A percentile compares a stretch with the other conserved stretches of the same genome.
Conservation (phyloP, 2,888 invertebrate genomes). For the Gasteruption jaculator region DNA sequence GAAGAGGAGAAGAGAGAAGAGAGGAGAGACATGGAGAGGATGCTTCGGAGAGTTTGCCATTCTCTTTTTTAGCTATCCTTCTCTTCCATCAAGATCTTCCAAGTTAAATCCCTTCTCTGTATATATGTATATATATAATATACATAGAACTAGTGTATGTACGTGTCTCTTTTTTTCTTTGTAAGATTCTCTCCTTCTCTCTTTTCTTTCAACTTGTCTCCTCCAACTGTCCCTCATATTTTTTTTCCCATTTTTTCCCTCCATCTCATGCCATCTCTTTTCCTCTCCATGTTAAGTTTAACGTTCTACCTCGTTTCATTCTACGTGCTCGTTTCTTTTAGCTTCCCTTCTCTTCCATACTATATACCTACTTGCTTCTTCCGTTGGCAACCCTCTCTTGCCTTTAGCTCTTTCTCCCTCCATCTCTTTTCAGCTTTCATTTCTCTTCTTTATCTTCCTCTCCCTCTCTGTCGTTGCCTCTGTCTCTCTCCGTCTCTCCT, state of each 20-base stretch:
- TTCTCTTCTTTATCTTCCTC: no score
- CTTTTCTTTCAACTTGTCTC: slow-evolving; percentile 19
- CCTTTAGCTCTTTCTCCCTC: slow-evolving; percentile 3
- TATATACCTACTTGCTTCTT: slow-evolving; percentile 10
- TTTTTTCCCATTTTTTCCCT: slow-evolving; percentile 1
- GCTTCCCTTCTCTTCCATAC: slow-evolving; percentile 6
- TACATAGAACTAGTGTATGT: no score
- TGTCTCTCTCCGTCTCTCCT: slow-evolving; percentile 7
- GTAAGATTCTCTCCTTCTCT: slow-evolving; percentile 14
- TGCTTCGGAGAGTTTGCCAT: slow-evolving; percentile 21
- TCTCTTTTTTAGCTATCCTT: slow-evolving; percentile 21
- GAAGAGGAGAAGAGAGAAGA: background rate
- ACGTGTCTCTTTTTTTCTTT: slow-evolving; percentile 16
- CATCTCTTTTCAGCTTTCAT: no score
- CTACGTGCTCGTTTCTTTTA: slow-evolving; percentile 11
- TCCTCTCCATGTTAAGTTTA: no score
- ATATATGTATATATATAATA: no score
- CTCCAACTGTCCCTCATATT: slow-evolving; percentile 16
- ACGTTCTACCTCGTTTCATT: slow-evolving; percentile 5
- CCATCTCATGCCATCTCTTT: slow-evolving; percentile 17
- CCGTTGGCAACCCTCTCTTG: no score
- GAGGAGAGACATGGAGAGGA: background rate
- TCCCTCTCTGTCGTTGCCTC: slow-evolving; percentile 7
- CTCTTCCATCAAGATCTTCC: no score
- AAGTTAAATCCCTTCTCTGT: no score